Percentiles rank a stretch among this genome's conserved stretches.
These are phyloP conservation scores for Alcedo atthis DNA, from an alignment of 2,797 vertebrate species.

Conservation along the genomic window DNA sequence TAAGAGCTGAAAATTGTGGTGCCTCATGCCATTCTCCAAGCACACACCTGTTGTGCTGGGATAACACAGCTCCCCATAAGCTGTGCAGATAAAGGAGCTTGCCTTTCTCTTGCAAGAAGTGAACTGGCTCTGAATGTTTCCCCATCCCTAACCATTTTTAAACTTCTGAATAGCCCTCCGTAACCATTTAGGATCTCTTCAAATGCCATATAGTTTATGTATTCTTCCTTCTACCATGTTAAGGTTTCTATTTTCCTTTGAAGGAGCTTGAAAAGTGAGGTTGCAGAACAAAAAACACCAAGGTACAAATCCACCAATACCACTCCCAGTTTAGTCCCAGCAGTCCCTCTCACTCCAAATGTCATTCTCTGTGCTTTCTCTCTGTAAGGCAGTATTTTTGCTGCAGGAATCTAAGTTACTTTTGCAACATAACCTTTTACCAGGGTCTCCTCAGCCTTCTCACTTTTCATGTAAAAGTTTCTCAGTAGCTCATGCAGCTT, in stretches of 20 bases:
- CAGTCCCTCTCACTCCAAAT: neutral
- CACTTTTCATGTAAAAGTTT: neutral
- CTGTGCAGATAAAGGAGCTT: neutral
- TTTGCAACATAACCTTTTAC: neutral
- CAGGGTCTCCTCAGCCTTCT: neutral
- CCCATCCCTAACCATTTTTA: neutral
- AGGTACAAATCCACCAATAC: neutral
- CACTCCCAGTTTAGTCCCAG: neutral
- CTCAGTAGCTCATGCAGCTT: neutral
- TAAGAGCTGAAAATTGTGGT: neutral
- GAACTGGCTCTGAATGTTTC: neutral
- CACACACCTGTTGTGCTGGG: rapidly evolving
- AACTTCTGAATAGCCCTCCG: neutral
- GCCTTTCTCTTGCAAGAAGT: neutral
- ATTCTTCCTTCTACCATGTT: neutral
- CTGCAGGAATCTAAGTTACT: neutral
- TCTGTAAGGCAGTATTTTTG: neutral
- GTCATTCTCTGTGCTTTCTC: neutral
- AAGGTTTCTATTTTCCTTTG: neutral
- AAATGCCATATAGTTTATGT: neutral
- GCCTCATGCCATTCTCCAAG: neutral
- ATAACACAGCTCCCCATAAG: neutral
- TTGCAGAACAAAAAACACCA: neutral
- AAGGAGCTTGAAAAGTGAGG: neutral
- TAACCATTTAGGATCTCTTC: neutral